Evolutionary conservation across 1,140 invertebrate genomes (phyloP).

Genomic region (Cyrtorhinus lividipennis): DNA sequence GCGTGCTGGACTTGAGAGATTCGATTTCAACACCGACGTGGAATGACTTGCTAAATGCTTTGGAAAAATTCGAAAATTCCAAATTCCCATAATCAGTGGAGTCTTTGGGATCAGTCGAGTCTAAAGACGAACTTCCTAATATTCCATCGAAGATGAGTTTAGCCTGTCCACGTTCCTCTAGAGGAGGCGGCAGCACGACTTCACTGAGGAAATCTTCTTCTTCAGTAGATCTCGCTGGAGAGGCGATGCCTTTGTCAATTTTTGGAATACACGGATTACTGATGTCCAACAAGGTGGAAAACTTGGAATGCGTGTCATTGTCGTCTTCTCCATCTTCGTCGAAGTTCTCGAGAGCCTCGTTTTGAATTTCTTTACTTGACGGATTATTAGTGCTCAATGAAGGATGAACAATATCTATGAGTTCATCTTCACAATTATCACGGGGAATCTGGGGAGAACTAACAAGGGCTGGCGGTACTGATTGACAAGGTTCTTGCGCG

Average conservation of each 20-base stretch:
- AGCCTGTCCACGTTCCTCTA: background rate
- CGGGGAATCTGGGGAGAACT: too few relatives aligned
- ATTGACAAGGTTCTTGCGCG: too few relatives aligned
- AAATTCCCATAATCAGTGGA: background rate
- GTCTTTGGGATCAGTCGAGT: background rate
- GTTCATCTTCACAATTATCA: too few relatives aligned
- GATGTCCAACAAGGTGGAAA: background rate
- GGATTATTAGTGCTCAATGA: too few relatives aligned
- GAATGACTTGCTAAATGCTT: background rate
- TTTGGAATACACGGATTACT: background rate
- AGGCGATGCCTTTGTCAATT: background rate
- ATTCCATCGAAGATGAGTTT: background rate
- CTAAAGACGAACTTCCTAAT: background rate
- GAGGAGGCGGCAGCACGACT: background rate
- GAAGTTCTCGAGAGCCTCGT: background rate
- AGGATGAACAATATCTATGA: too few relatives aligned
- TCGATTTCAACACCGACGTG: background rate
- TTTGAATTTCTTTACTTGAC: too few relatives aligned
- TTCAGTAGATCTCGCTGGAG: background rate
- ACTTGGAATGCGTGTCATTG: background rate
- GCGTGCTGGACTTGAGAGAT: background rate
- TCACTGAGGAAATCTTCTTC: background rate
- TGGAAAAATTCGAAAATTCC: background rate
- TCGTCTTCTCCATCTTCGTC: background rate
- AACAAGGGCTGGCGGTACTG: too few relatives aligned